Conservation (phyloP, 2,888 invertebrate genomes). For the Athrips mouffetella region DNA sequence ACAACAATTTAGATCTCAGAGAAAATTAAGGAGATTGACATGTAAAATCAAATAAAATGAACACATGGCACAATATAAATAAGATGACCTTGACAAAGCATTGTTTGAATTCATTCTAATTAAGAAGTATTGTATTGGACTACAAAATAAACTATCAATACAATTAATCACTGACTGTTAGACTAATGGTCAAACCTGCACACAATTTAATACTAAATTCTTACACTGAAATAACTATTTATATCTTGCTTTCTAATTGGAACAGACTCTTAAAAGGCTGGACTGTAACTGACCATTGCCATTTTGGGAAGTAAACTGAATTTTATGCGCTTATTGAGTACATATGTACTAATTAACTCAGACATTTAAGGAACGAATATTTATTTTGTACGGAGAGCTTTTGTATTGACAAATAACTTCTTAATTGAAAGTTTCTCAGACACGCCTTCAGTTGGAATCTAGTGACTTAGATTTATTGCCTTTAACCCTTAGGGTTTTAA, state of each 20-base stretch:
- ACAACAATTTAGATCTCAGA: too few relatives aligned
- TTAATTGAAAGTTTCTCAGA: constrained; percentile 52
- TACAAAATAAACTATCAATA: constrained; percentile 5
- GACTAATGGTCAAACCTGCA: constrained; percentile 31
- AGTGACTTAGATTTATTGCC: too few relatives aligned
- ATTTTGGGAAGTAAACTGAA: constrained; percentile 32
- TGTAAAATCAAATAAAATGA: too few relatives aligned
- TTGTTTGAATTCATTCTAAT: too few relatives aligned
- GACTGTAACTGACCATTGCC: constrained; percentile 29
- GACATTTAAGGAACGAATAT: constrained; percentile 28
- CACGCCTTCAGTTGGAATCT: constrained; percentile 28
- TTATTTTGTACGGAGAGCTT: constrained; percentile 19
- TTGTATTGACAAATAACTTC: constrained; percentile 37
- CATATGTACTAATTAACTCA: constrained; percentile 49
- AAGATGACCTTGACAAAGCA: too few relatives aligned
- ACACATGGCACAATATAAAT: too few relatives aligned
- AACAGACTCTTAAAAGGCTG: constrained; percentile 43
- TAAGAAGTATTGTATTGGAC: too few relatives aligned
- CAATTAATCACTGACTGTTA: constrained; percentile 19
- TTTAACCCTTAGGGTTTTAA: too few relatives aligned
- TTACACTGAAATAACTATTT: constrained; percentile 33
- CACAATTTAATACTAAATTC: constrained; percentile 35
- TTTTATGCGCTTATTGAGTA: constrained; percentile 41
- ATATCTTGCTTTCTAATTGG: constrained; percentile 48
- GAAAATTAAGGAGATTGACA: too few relatives aligned